phyloP scores from a whole-genome alignment of 2,888 invertebrate species.

The Hartigia nigra region DNA sequence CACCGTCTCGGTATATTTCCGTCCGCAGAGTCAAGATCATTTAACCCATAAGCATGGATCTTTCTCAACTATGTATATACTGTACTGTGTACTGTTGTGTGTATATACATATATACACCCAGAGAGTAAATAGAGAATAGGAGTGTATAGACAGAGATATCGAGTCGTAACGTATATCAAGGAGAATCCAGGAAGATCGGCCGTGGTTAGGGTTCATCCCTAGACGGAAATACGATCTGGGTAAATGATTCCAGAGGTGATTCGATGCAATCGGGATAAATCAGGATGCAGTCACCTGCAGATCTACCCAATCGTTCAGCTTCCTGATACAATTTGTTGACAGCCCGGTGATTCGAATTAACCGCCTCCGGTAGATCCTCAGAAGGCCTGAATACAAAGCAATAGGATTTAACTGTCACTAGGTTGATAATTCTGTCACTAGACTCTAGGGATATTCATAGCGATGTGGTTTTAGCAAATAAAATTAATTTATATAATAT shows the following conservation, averaged over 20 bases:
- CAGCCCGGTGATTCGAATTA: conserved; percentile 48
- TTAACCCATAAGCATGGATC: not conserved
- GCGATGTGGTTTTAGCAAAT: not conserved
- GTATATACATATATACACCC: not conserved
- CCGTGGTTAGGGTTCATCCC: conserved; percentile 14
- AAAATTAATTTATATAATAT: too few relatives aligned
- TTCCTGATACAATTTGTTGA: conserved; percentile 56
- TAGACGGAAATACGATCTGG: conserved; percentile 48
- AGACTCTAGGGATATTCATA: too few relatives aligned
- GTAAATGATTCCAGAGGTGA: conserved; percentile 62
- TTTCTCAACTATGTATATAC: not conserved
- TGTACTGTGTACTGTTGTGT: not conserved
- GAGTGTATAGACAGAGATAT: not conserved
- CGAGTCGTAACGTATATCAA: not conserved
- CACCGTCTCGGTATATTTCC: not conserved
- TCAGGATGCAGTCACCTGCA: conserved; percentile 55
- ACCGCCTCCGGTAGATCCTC: conserved; percentile 52
- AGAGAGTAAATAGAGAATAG: not conserved
- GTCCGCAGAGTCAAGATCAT: not conserved
- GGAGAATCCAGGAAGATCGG: not conserved
- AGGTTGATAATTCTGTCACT: too few relatives aligned
- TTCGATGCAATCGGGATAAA: conserved; percentile 57
- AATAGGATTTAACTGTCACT: not conserved
- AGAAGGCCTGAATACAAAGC: conserved; percentile 53
- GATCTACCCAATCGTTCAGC: conserved; percentile 59